Conservation (phyloP, 2,888 invertebrate species). For the Entomobrya multifasciata region DNA sequence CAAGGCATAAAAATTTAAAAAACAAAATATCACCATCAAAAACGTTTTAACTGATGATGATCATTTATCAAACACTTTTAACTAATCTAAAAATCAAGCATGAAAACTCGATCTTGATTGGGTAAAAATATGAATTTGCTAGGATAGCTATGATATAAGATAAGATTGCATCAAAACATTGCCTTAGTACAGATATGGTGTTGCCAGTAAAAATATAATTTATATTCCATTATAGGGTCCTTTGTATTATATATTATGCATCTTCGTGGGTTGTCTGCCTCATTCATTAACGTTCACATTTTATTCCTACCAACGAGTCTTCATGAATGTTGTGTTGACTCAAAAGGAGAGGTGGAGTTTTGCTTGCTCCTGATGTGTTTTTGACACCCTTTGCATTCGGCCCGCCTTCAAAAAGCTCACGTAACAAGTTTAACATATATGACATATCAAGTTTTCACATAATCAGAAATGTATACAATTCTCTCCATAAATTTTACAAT, state of each 20-base stretch:
- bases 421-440: slow-evolving; percentile 58
- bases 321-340: slow-evolving; percentile 62
- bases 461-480: slow-evolving; percentile 8
- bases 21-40: too few species aligned
- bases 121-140: slow-evolving; percentile 68
- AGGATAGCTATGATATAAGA: slow-evolving; percentile 35
- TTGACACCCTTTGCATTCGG: slow-evolving; percentile 76
- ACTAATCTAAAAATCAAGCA: slow-evolving; percentile 54
- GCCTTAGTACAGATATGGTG: slow-evolving; percentile 65
- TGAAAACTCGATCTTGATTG: slow-evolving; percentile 67
- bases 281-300: slow-evolving; percentile 71
- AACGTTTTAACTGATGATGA: too few species aligned
- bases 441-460: slow-evolving; percentile 57
- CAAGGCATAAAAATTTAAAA: too few species aligned
- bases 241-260: slow-evolving; percentile 33
- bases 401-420: slow-evolving; percentile 73
- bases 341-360: slow-evolving; percentile 75
- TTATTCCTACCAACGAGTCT: slow-evolving; percentile 67
- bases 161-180: slow-evolving; percentile 61
- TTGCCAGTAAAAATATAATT: slow-evolving; percentile 59
- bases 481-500: slow-evolving; percentile 1
- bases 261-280: slow-evolving; percentile 67
- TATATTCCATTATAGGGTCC: slow-evolving; percentile 62
- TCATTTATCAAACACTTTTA: too few species aligned
- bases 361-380: slow-evolving; percentile 75